phyloP scores from a whole-genome alignment of 2,113 vertebrate genomes.

The Haemorhous mexicanus region DNA sequence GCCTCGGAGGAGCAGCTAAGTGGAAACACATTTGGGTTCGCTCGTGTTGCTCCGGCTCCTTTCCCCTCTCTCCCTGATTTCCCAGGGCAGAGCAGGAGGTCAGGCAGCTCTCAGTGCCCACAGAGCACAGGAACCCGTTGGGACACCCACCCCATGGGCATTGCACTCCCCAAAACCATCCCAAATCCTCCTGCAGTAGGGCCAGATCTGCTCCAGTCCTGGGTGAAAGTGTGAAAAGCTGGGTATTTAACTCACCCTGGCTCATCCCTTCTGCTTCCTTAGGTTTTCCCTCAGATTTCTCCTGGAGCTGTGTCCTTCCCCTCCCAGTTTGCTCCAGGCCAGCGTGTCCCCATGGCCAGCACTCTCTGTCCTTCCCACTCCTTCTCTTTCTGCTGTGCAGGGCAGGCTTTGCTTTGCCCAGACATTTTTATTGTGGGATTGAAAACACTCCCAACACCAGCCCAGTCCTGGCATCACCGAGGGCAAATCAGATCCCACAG shows the following conservation, averaged over 20 bases:
- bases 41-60: background rate
- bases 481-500: background rate
- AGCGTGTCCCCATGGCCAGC: background rate
- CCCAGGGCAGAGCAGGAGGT: background rate
- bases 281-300: background rate
- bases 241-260: background rate
- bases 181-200: background rate
- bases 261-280: background rate
- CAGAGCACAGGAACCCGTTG: rapidly evolving
- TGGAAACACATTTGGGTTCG: conserved; percentile 46
- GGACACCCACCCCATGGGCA: rapidly evolving
- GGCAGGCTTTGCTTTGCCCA: background rate
- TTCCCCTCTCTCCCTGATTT: background rate
- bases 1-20: conserved; percentile 40
- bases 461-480: background rate
- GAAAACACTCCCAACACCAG: background rate
- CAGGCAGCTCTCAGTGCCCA: background rate
- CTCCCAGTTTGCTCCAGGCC: rapidly evolving
- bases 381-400: background rate
- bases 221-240: rapidly evolving
- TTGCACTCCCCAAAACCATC: rapidly evolving
- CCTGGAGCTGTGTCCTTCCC: background rate
- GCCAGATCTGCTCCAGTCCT: background rate
- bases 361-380: background rate
- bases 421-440: background rate